phyloP scores from a whole-genome alignment of 2,888 invertebrate genomes.

The Nasonovia ribisnigri region DNA sequence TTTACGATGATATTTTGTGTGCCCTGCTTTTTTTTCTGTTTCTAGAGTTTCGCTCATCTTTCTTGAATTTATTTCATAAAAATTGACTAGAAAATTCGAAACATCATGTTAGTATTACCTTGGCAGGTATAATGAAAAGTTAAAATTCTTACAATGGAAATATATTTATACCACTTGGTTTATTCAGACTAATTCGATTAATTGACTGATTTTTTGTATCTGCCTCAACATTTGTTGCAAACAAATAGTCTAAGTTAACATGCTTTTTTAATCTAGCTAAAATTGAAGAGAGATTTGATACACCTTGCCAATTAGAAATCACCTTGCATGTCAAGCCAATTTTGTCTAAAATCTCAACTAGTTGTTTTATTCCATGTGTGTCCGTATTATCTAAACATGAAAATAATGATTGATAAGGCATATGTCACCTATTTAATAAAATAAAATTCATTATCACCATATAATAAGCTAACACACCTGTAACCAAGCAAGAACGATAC shows the following conservation, averaged over 20 bases:
- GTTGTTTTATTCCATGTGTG: slow-evolving; percentile 76
- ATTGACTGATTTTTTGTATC: slow-evolving; percentile 78
- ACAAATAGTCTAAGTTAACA: slow-evolving; percentile 75
- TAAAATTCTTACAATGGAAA: slow-evolving; percentile 61
- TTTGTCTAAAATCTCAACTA: slow-evolving; percentile 74
- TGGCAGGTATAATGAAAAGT: not conserved
- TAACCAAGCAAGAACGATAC: slow-evolving; percentile 78
- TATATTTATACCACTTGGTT: slow-evolving; percentile 51
- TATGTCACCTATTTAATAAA: not conserved
- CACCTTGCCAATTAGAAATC: slow-evolving; percentile 70
- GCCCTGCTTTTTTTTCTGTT: not conserved
- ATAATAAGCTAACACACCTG: slow-evolving; percentile 72
- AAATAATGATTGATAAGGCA: not conserved
- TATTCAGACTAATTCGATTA: slow-evolving; percentile 72
- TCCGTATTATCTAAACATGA: slow-evolving; percentile 74
- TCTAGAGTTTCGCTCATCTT: slow-evolving; percentile 39
- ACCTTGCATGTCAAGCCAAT: slow-evolving; percentile 77
- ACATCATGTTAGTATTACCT: not conserved
- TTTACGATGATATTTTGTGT: not conserved
- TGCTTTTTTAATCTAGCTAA: slow-evolving; percentile 74
- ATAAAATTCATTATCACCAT: not conserved
- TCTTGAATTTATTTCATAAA: slow-evolving; percentile 20
- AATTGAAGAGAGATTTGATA: slow-evolving; percentile 74
- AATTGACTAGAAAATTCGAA: not conserved
- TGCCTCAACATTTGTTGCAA: too few relatives aligned